Evolutionary conservation across 2,113 vertebrate genomes (phyloP).

Genomic region (Seriola aureovittata): DNA sequence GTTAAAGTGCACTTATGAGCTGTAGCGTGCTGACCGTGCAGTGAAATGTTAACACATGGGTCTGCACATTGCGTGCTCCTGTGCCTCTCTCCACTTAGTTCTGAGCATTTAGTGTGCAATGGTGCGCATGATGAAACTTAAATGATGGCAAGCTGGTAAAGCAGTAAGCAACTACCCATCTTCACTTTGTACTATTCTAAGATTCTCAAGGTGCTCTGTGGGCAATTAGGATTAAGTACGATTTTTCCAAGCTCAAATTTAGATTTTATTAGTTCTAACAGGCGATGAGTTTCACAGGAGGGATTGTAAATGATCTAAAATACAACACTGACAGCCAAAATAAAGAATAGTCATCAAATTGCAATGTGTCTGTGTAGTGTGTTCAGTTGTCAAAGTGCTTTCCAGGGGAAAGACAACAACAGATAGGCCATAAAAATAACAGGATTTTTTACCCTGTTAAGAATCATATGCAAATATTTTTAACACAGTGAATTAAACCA

Average conservation of each 20-base stretch:
- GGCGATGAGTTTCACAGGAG: no score
- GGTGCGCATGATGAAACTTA: background rate
- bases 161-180: background rate
- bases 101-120: background rate
- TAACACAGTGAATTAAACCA: no score
- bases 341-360: background rate
- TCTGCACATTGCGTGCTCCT: background rate
- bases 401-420: background rate
- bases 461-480: no score
- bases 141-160: background rate
- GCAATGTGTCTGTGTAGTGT: no score
- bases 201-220: no score
- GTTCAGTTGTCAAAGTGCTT: background rate
- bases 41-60: background rate
- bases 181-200: background rate
- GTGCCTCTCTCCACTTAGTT: background rate
- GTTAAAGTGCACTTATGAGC: background rate
- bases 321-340: background rate
- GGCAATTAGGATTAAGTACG: no score
- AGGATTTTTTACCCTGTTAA: no score
- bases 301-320: no score
- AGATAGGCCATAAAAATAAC: background rate
- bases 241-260: no score
- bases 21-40: background rate
- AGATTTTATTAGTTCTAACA: no score